Evolutionary conservation across 1,140 invertebrate genomes (phyloP).

Genomic region (Drosophila pseudoananassae): DNA sequence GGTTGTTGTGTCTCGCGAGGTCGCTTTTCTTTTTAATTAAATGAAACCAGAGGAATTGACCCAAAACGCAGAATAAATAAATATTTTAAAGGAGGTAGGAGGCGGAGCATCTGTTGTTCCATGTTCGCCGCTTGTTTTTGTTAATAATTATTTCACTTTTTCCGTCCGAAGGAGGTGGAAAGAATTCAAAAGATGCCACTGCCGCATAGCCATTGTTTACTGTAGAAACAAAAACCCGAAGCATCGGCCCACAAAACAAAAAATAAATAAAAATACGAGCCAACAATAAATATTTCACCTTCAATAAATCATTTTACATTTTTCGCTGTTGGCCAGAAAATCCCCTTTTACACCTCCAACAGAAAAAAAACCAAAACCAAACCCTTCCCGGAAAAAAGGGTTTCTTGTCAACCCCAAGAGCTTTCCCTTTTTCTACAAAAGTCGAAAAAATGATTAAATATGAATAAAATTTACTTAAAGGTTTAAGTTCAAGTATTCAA

Average conservation of each 20-base stretch:
- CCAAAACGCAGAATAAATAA: conserved; percentile 81
- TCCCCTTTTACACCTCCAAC: conserved; percentile 35
- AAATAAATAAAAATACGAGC: conserved; percentile 23
- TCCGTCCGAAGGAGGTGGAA: conserved; percentile 46
- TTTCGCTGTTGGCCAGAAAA: conserved; percentile 49
- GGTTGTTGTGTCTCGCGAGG: conserved; percentile 41
- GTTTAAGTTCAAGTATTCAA: too few relatives aligned
- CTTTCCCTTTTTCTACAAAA: background rate
- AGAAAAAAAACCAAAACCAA: background rate
- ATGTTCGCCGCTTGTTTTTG: conserved; percentile 56
- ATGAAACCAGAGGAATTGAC: conserved; percentile 84
- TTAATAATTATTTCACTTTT: conserved; percentile 80
- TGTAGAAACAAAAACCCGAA: conserved; percentile 42
- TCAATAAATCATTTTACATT: conserved; percentile 83
- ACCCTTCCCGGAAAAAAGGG: conserved; percentile 29
- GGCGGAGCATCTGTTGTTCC: conserved; percentile 44
- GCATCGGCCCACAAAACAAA: conserved; percentile 10
- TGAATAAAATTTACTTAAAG: background rate
- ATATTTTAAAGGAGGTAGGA: conserved; percentile 32
- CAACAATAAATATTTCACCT: conserved; percentile 84
- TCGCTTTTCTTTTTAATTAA: conserved; percentile 83
- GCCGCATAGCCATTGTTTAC: conserved; percentile 65
- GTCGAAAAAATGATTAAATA: background rate
- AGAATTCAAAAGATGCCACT: conserved; percentile 73
- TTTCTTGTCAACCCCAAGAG: conserved; percentile 50